Evolutionary conservation across 2,888 invertebrate genomes (phyloP).

Genomic region (Andrena trimmerana): DNA sequence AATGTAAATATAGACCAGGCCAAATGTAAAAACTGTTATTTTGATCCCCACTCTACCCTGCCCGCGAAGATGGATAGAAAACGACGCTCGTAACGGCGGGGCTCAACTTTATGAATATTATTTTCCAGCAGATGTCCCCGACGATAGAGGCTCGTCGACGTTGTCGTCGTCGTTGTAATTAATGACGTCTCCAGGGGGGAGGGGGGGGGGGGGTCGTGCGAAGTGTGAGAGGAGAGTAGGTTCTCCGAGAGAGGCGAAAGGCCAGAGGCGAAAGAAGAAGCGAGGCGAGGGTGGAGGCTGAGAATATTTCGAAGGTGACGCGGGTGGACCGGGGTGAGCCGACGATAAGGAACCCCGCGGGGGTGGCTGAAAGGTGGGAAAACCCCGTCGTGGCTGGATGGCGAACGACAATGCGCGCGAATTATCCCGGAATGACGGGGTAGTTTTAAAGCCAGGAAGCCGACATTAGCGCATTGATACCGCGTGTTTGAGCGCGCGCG

Average conservation of each 20-base stretch:
- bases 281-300: constrained; percentile 22
- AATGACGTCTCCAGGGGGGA: constrained; percentile 77
- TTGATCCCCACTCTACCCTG: too few species aligned
- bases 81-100: constrained; percentile 71
- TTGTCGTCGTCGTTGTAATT: constrained; percentile 81
- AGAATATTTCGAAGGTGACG: constrained; percentile 53
- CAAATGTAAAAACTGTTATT: too few species aligned
- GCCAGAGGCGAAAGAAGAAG: constrained; percentile 18
- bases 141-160: constrained; percentile 82
- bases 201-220: constrained; percentile 36
- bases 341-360: constrained; percentile 70
- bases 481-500: constrained; percentile 62
- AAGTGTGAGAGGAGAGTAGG: constrained; percentile 31
- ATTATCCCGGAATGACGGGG: constrained; percentile 84
- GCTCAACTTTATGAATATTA: constrained; percentile 84
- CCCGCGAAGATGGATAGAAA: constrained; percentile 49
- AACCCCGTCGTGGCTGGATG: constrained; percentile 65
- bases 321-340: constrained; percentile 46
- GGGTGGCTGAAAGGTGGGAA: constrained; percentile 47
- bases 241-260: constrained; percentile 41
- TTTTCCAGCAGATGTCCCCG: constrained; percentile 84
- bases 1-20: too few species aligned
- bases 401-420: constrained; percentile 83
- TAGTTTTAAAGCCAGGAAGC: constrained; percentile 85
- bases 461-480: constrained; percentile 84